Conservation (phyloP, 2,797 vertebrate genomes). For the Arnoldichthys spilopterus region DNA sequence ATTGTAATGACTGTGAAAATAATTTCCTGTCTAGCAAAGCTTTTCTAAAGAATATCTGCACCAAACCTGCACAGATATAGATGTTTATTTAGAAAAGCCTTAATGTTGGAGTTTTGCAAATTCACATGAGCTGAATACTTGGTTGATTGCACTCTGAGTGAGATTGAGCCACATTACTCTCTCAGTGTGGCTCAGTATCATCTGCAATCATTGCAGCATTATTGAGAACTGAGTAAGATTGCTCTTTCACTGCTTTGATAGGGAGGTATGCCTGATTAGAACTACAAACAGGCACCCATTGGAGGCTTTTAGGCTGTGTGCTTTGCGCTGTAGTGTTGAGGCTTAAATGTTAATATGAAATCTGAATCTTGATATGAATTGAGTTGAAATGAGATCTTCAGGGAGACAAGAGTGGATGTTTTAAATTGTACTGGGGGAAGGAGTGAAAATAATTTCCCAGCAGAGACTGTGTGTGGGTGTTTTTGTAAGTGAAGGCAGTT, state of each 20-base stretch:
- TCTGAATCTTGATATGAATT: slow-evolving; percentile 28
- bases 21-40: background rate
- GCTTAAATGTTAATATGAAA: slow-evolving; percentile 21
- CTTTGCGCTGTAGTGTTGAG: background rate
- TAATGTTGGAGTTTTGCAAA: slow-evolving; percentile 10
- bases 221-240: slow-evolving; percentile 12
- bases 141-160: slow-evolving; percentile 25
- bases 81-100: slow-evolving; percentile 3
- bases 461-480: slow-evolving; percentile 18
- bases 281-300: slow-evolving; percentile 25
- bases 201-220: slow-evolving; percentile 15
- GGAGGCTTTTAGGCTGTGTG: background rate
- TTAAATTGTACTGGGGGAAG: slow-evolving; percentile 11
- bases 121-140: slow-evolving; percentile 25
- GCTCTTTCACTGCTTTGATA: slow-evolving; percentile 14
- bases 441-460: slow-evolving; percentile 22
- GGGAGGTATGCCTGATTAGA: slow-evolving; percentile 26
- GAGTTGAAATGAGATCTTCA: slow-evolving; percentile 25
- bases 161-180: background rate
- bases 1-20: background rate
- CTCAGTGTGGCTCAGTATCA: slow-evolving; percentile 18
- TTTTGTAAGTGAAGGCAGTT: background rate
- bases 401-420: slow-evolving; percentile 28
- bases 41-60: background rate
- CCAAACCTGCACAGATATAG: background rate